Evolutionary conservation across 2,113 vertebrate species (phyloP).

Genomic region (Sarotherodon lohbergeri): DNA sequence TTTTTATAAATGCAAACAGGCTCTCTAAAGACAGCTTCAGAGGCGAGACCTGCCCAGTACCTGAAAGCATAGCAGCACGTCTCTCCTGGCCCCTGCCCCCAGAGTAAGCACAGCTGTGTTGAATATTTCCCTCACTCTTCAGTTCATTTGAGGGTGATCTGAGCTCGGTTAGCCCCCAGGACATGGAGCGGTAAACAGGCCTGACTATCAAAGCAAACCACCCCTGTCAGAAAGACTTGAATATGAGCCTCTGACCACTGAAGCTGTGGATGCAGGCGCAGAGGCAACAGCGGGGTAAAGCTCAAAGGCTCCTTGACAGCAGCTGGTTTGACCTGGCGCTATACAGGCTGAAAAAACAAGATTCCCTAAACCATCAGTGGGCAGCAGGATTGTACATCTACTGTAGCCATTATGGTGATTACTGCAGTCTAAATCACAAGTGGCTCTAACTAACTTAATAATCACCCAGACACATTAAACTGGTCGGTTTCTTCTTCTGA

Average conservation of each 20-base stretch:
- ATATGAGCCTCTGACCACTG: slow-evolving; percentile 64
- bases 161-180: slow-evolving; percentile 63
- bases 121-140: slow-evolving; percentile 75
- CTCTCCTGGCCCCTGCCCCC: slow-evolving; percentile 30
- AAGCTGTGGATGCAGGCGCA: slow-evolving; percentile 22
- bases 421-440: not conserved
- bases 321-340: slow-evolving; percentile 16
- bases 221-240: slow-evolving; percentile 67
- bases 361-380: slow-evolving; percentile 23
- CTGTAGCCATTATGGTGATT: slow-evolving; percentile 33
- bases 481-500: not conserved
- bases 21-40: slow-evolving; percentile 52
- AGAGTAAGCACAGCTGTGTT: slow-evolving; percentile 67
- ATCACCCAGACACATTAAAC: not conserved
- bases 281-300: slow-evolving; percentile 30
- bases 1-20: slow-evolving; percentile 63
- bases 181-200: slow-evolving; percentile 69
- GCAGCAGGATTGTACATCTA: slow-evolving; percentile 1
- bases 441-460: slow-evolving; percentile 6
- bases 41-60: slow-evolving; percentile 37
- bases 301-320: slow-evolving; percentile 41
- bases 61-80: slow-evolving; percentile 32
- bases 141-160: slow-evolving; percentile 71
- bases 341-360: slow-evolving; percentile 24
- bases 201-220: slow-evolving; percentile 72